phyloP scores from a whole-genome alignment of 2,888 invertebrate species.

The Diploptera punctata region DNA sequence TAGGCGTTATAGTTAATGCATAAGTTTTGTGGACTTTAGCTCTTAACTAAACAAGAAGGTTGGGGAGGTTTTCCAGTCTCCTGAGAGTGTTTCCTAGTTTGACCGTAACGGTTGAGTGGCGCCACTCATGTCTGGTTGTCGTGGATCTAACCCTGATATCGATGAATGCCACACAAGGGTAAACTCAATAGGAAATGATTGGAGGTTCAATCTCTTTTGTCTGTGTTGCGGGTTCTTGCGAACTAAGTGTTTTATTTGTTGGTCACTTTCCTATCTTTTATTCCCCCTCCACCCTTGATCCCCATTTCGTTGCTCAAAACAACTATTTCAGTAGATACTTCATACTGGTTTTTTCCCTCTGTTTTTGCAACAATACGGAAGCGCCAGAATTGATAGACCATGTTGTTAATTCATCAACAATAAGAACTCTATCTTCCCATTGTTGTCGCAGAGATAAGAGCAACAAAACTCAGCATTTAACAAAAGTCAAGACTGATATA shows the following conservation, averaged over 20 bases:
- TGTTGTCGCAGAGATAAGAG: no score
- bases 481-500: no score
- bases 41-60: slow-evolving; percentile 16
- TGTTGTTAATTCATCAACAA: slow-evolving; percentile 8
- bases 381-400: not conserved
- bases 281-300: not conserved
- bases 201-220: slow-evolving; percentile 7
- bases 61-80: slow-evolving; percentile 11
- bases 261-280: slow-evolving; percentile 17
- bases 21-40: not conserved
- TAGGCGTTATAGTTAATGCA: no score
- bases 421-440: not conserved
- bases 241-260: slow-evolving; percentile 23
- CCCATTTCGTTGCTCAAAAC: not conserved
- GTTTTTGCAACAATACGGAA: not conserved
- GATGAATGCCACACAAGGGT: slow-evolving; percentile 21
- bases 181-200: slow-evolving; percentile 31
- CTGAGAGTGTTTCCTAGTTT: slow-evolving; percentile 28
- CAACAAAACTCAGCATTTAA: no score
- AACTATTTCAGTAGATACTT: not conserved
- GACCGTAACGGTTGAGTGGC: slow-evolving; percentile 28
- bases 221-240: slow-evolving; percentile 7
- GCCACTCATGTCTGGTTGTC: slow-evolving; percentile 11
- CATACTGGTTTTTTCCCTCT: not conserved
- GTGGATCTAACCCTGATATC: slow-evolving; percentile 21